Conservation (phyloP, 2,113 vertebrate species). For the Cephalopterus ornatus region DNA sequence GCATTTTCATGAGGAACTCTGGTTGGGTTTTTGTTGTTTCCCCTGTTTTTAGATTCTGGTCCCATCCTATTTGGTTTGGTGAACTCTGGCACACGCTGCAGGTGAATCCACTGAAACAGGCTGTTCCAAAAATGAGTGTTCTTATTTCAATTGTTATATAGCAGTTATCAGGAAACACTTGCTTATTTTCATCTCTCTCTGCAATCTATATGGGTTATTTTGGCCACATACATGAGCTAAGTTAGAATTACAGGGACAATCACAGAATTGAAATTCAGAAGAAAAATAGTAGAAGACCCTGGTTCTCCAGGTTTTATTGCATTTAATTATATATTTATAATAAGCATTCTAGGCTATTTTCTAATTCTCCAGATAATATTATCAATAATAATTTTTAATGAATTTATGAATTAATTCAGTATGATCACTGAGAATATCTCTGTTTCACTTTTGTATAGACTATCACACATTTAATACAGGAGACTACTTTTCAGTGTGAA, state of each 20-base stretch:
- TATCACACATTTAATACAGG: neutral
- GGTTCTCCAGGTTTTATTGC: neutral
- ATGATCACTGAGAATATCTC: neutral
- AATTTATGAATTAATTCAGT: neutral
- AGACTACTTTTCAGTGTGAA: neutral
- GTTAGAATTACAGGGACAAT: neutral
- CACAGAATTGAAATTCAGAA: neutral
- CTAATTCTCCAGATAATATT: neutral
- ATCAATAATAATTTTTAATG: rapidly evolving
- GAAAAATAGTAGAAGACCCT: neutral
- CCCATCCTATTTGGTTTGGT: neutral
- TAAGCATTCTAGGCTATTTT: neutral
- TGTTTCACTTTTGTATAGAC: neutral
- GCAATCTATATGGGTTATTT: neutral
- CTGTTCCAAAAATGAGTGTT: neutral
- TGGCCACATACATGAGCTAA: neutral
- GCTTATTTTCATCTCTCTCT: neutral
- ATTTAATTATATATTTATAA: neutral
- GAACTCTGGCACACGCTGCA: neutral
- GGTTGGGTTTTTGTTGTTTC: neutral
- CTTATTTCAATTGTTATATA: neutral
- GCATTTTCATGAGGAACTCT: neutral
- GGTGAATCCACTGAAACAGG: neutral
- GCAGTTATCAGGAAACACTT: neutral
- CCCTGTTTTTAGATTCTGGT: neutral